These are phyloP conservation scores for Netta rufina DNA, from an alignment of 2,797 vertebrate genomes.

Conservation along the genomic window DNA sequence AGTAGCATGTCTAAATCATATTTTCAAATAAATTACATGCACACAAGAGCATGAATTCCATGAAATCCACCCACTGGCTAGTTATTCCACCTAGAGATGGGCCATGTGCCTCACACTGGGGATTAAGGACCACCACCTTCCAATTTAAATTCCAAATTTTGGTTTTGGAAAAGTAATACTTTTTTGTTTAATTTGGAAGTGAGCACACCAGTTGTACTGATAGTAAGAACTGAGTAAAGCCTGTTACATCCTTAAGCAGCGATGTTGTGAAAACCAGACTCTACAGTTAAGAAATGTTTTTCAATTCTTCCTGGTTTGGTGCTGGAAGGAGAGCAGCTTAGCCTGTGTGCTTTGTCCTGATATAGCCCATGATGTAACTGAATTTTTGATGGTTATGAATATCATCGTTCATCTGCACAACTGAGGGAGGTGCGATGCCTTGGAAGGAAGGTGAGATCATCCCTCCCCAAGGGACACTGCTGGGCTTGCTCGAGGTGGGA, in stretches of 20 bases:
- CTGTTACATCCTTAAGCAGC: neutral
- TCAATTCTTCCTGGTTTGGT: neutral
- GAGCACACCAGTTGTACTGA: neutral
- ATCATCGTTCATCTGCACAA: neutral
- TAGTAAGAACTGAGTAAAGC: neutral
- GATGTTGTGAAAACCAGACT: neutral
- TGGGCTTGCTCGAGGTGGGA: neutral
- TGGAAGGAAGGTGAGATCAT: conserved; percentile 14
- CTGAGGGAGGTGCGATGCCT: neutral
- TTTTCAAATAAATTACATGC: neutral
- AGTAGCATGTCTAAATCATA: accelerated
- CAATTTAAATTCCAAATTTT: too few relatives aligned
- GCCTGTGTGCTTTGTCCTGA: neutral
- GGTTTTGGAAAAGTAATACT: neutral
- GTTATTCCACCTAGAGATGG: neutral
- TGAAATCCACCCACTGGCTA: neutral
- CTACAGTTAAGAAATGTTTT: neutral
- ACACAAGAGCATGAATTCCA: neutral
- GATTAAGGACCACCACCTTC: neutral
- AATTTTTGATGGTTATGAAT: neutral
- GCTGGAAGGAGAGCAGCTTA: neutral
- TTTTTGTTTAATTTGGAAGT: neutral
- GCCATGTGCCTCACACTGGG: neutral
- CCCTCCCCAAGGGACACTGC: neutral
- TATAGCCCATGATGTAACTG: neutral